phyloP scores from a whole-genome alignment of 1,140 invertebrate genomes.

The Plectrocnemia conspersa region DNA sequence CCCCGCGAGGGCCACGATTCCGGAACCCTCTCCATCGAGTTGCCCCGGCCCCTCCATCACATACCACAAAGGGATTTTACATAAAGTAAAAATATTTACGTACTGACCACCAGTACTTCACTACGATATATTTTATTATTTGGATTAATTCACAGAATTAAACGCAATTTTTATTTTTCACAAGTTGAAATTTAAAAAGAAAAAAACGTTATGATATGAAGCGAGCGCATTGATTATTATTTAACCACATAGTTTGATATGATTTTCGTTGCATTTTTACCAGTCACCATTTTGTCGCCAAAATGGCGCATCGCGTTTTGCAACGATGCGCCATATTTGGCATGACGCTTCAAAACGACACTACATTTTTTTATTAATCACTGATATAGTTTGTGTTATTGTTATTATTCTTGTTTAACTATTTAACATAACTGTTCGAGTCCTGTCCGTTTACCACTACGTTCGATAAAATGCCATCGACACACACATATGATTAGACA shows the following conservation, averaged over 20 bases:
- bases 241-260: conserved; percentile 24
- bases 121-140: conserved; percentile 5
- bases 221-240: not conserved
- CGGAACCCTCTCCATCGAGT: conserved; percentile 13
- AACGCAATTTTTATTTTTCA: conserved; percentile 2
- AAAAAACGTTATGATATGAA: conserved; percentile 29
- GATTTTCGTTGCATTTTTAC: conserved; percentile 29
- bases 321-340: conserved; percentile 8
- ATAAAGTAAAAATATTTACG: conserved; percentile 11
- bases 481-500: too few relatives aligned
- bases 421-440: too few relatives aligned
- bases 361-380: too few relatives aligned
- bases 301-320: not conserved
- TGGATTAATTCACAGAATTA: conserved; percentile 25
- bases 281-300: not conserved
- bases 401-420: too few relatives aligned
- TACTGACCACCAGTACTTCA: conserved; percentile 11
- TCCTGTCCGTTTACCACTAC: too few relatives aligned
- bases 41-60: conserved; percentile 29
- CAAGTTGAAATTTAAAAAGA: conserved; percentile 3
- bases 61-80: conserved; percentile 18
- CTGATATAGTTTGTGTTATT: too few relatives aligned
- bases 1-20: conserved; percentile 33
- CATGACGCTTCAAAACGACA: too few relatives aligned
- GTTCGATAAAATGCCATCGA: conserved; percentile 15